Conservation (phyloP, 2,797 vertebrate genomes). For the Manis pentadactyla region DNA sequence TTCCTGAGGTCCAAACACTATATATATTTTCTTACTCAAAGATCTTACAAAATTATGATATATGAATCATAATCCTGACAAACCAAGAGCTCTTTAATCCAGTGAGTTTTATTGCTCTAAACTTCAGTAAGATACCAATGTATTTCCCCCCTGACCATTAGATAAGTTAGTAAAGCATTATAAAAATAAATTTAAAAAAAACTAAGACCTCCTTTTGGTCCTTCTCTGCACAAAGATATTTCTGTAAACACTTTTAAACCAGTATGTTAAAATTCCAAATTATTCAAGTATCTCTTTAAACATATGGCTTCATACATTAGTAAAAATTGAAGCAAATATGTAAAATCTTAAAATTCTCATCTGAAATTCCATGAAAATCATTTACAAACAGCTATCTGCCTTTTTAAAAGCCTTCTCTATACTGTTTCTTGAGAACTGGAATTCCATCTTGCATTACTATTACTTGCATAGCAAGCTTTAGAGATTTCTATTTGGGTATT, state of each 20-base stretch:
- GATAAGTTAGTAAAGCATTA: slow-evolving; percentile 68
- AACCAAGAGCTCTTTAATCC: slow-evolving; percentile 23
- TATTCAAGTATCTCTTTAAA: slow-evolving; percentile 81
- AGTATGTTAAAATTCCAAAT: slow-evolving; percentile 76
- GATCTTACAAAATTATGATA: slow-evolving; percentile 61
- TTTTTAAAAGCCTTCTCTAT: slow-evolving; percentile 68
- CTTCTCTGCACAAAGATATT: slow-evolving; percentile 63
- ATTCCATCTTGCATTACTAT: slow-evolving; percentile 56
- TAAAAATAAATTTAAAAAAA: slow-evolving; percentile 74
- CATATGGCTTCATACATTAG: slow-evolving; percentile 61
- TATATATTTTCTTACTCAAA: slow-evolving; percentile 65
- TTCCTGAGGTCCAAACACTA: slow-evolving; percentile 77
- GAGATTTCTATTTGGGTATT: slow-evolving; percentile 28
- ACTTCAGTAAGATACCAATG: slow-evolving; percentile 62
- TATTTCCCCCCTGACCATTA: slow-evolving; percentile 54
- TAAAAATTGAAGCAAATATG: slow-evolving; percentile 61
- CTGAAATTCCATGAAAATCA: slow-evolving; percentile 55
- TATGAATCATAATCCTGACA: slow-evolving; percentile 64
- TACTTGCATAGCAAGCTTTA: slow-evolving; percentile 54
- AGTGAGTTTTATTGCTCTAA: slow-evolving; percentile 72
- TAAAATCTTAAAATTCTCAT: slow-evolving; percentile 60
- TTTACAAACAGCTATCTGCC: slow-evolving; percentile 52
- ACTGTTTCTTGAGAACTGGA: slow-evolving; percentile 30
- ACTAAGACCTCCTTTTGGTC: slow-evolving; percentile 60
- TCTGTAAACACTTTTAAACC: slow-evolving; percentile 67